Evolutionary conservation across 1,140 invertebrate genomes (phyloP).

Genomic region (Panagrolaimus sp.): DNA sequence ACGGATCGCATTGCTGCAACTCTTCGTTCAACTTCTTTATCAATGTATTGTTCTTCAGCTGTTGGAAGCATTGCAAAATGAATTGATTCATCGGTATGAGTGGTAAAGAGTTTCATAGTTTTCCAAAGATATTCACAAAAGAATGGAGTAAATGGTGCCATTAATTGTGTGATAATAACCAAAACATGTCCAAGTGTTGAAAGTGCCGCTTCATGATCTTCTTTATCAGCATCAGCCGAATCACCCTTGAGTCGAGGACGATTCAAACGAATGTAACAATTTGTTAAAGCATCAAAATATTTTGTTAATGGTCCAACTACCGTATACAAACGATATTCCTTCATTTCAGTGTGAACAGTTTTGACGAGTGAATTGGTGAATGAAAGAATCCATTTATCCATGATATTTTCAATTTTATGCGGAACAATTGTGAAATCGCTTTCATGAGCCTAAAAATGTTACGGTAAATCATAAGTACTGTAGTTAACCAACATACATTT

Average conservation of each 20-base stretch:
- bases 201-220: slow-evolving; percentile 77
- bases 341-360: slow-evolving; percentile 88
- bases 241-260: slow-evolving; percentile 82
- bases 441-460: slow-evolving; percentile 36
- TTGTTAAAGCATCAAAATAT: slow-evolving; percentile 93
- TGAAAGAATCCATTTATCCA: slow-evolving; percentile 95
- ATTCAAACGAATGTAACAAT: slow-evolving; percentile 97
- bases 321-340: slow-evolving; percentile 83
- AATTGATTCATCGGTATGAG: slow-evolving; percentile 47
- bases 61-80: slow-evolving; percentile 49
- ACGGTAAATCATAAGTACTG: neutral
- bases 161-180: slow-evolving; percentile 78
- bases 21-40: slow-evolving; percentile 79
- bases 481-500: slow-evolving; percentile 64
- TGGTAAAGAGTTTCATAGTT: slow-evolving; percentile 67
- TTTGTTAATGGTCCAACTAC: slow-evolving; percentile 86
- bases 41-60: slow-evolving; percentile 68
- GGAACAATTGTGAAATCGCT: slow-evolving; percentile 37
- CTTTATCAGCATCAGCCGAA: slow-evolving; percentile 60
- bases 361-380: slow-evolving; percentile 85
- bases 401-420: slow-evolving; percentile 69
- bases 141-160: slow-evolving; percentile 92
- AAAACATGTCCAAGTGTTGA: slow-evolving; percentile 82
- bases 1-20: slow-evolving; percentile 87
- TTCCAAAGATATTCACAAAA: slow-evolving; percentile 95